These are phyloP conservation scores for Rhynchomys soricoides DNA, from an alignment of 2,113 vertebrate genomes.

Conservation along the genomic window DNA sequence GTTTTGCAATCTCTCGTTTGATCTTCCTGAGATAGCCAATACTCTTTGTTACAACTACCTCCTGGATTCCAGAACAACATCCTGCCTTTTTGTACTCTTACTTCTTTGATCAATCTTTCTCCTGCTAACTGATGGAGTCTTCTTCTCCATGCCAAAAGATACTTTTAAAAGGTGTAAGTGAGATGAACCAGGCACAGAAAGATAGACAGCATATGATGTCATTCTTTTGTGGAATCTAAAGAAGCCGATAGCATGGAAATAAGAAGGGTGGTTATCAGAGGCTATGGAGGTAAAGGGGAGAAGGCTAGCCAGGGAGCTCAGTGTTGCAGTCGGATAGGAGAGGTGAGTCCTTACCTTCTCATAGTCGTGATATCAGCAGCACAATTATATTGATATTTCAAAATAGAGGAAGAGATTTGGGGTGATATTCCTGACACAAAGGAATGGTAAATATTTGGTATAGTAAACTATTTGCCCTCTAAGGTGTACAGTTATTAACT, in stretches of 20 bases:
- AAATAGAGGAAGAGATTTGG: neutral
- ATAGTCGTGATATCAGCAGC: neutral
- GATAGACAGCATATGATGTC: neutral
- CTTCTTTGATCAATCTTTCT: neutral
- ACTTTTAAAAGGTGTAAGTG: slow-evolving; percentile 27
- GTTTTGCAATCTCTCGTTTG: neutral
- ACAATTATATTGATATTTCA: neutral
- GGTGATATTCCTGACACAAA: neutral
- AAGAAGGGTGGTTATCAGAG: too few relatives aligned
- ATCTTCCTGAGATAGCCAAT: neutral
- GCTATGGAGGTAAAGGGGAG: neutral
- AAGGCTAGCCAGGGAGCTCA: neutral
- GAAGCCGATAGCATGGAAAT: neutral
- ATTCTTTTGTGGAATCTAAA: neutral
- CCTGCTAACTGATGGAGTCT: neutral
- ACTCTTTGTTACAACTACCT: neutral
- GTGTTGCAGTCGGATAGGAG: neutral
- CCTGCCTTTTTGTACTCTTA: neutral
- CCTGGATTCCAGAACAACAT: slow-evolving; percentile 12
- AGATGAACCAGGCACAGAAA: neutral
- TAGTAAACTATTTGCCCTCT: neutral
- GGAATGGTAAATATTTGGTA: neutral
- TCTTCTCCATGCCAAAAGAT: neutral
- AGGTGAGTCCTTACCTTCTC: too few relatives aligned
- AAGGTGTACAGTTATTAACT: neutral